These are phyloP conservation scores for Rhea americana DNA, from an alignment of 2,113 vertebrate species.

Conservation along the genomic window DNA sequence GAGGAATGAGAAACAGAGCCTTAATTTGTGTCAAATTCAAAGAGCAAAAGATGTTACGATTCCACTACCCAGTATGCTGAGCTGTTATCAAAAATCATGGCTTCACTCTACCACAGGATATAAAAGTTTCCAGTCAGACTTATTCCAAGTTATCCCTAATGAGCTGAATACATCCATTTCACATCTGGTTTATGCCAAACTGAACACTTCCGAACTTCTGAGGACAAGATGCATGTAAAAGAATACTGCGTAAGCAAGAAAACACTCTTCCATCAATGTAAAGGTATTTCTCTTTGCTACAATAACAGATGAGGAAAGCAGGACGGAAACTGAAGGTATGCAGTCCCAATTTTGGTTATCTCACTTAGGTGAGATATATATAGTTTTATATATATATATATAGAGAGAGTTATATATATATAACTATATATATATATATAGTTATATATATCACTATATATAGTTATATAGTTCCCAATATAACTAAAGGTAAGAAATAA, in stretches of 20 bases:
- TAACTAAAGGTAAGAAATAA: slow-evolving; percentile 30
- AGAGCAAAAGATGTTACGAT: background rate
- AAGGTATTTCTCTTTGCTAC: background rate
- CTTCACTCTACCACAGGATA: background rate
- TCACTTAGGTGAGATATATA: background rate
- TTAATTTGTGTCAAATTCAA: background rate
- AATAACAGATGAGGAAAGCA: slow-evolving; percentile 21
- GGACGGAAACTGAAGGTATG: slow-evolving; percentile 9
- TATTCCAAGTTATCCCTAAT: background rate
- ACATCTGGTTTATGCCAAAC: background rate
- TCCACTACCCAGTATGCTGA: background rate
- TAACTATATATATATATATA: too few relatives aligned
- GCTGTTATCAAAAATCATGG: background rate
- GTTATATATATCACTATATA: too few relatives aligned
- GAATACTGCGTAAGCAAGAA: background rate
- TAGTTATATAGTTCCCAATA: slow-evolving; percentile 44
- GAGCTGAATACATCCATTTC: background rate
- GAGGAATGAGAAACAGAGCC: background rate
- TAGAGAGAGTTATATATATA: too few relatives aligned
- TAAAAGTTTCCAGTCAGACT: background rate
- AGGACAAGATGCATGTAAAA: background rate
- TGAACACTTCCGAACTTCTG: background rate
- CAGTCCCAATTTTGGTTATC: slow-evolving; percentile 40
- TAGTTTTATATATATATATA: too few relatives aligned
- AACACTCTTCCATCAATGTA: slow-evolving; percentile 8